These are phyloP conservation scores for Dichetophora obliterata DNA, from an alignment of 2,888 invertebrate species.

Conservation along the genomic window DNA sequence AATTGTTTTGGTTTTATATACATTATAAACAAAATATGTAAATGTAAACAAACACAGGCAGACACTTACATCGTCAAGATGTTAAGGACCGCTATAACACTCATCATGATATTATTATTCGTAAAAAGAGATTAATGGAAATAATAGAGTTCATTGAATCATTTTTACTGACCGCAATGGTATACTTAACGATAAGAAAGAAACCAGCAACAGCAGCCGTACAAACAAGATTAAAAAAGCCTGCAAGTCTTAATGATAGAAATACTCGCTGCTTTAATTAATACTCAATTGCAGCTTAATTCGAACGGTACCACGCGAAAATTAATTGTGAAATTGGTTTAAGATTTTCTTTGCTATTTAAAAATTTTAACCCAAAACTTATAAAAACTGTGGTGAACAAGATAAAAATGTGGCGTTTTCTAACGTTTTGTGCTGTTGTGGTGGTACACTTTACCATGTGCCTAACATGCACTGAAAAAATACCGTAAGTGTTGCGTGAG, in stretches of 20 bases:
- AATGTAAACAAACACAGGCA: not conserved
- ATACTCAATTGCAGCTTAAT: constrained; percentile 49
- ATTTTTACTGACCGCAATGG: constrained; percentile 13
- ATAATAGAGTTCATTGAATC: constrained; percentile 28
- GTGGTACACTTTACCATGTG: constrained; percentile 39
- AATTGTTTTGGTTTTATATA: not conserved
- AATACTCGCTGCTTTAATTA: constrained; percentile 38
- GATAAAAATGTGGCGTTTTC: constrained; percentile 41
- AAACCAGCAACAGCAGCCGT: not conserved
- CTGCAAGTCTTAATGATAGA: not conserved
- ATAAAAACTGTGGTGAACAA: not conserved
- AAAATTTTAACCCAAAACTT: not conserved
- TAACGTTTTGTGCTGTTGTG: constrained; percentile 38
- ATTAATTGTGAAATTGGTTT: not conserved
- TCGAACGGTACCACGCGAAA: constrained; percentile 43
- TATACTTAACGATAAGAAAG: constrained; percentile 30
- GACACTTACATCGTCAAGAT: not conserved
- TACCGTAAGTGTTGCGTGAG: constrained; percentile 58
- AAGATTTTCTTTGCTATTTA: not conserved
- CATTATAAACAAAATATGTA: not conserved
- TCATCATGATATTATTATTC: not conserved
- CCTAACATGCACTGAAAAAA: constrained; percentile 57
- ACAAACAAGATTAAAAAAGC: not conserved
- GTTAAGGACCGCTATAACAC: too few species aligned
- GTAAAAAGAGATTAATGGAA: not conserved